These are phyloP conservation scores for Esox niger DNA, from an alignment of 2,113 vertebrate genomes.

Conservation along the genomic window DNA sequence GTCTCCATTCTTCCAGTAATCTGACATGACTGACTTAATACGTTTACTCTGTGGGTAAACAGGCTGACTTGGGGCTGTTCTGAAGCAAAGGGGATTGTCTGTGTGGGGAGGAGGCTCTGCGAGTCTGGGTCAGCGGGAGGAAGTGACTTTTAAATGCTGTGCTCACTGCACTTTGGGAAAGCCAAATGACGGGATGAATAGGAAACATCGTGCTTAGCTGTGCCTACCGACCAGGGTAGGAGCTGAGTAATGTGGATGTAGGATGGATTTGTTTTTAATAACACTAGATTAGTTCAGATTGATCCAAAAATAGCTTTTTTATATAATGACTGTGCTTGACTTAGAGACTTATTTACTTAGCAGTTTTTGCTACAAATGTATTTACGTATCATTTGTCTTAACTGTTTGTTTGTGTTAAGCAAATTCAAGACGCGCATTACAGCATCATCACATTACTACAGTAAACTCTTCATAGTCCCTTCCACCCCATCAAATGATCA, in stretches of 20 bases:
- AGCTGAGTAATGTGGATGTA: neutral
- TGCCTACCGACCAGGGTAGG: no score
- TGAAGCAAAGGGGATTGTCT: conserved; percentile 59
- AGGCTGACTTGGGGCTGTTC: conserved; percentile 67
- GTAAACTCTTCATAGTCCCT: neutral
- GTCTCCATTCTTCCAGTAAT: conserved; percentile 82
- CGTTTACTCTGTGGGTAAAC: conserved; percentile 86
- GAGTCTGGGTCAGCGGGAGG: conserved; percentile 41
- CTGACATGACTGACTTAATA: conserved; percentile 81
- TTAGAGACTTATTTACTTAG: no score
- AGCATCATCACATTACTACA: conserved; percentile 11
- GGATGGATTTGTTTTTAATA: neutral
- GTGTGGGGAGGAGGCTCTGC: conserved; percentile 27
- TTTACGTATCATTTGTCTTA: no score
- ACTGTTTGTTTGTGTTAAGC: no score
- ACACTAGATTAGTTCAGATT: neutral
- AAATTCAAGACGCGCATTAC: neutral
- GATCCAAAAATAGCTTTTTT: no score
- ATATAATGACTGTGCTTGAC: no score
- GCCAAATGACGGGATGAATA: conserved; percentile 69
- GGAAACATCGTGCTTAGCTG: conserved; percentile 35
- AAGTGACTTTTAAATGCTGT: conserved; percentile 72
- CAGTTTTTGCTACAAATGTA: no score
- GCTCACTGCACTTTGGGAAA: conserved; percentile 75
- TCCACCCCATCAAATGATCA: no score